Evolutionary conservation across 2,113 vertebrate genomes (phyloP).

Genomic region (Nesogale talazaci): DNA sequence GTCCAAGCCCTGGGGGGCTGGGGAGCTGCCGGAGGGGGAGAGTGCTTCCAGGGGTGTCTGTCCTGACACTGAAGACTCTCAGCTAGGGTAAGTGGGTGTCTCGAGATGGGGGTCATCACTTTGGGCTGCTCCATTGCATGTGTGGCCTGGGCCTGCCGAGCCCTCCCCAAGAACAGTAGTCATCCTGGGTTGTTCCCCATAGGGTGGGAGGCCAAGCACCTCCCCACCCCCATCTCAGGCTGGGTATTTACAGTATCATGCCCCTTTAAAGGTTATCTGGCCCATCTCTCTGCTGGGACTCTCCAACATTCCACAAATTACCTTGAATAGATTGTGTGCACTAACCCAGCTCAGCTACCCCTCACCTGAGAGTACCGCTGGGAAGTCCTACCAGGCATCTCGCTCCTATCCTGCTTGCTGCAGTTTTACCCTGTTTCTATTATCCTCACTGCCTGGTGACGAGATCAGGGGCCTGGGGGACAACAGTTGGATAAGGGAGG

Average conservation of each 20-base stretch:
- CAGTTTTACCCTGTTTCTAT: not conserved
- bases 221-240: not conserved
- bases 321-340: not conserved
- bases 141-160: not conserved
- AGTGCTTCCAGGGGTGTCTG: slow-evolving; percentile 35
- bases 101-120: not conserved
- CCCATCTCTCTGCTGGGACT: not conserved
- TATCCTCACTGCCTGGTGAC: not conserved
- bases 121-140: not conserved
- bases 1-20: slow-evolving; percentile 59
- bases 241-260: not conserved
- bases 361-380: not conserved
- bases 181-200: not conserved
- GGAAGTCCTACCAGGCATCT: not conserved
- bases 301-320: not conserved
- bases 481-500: not conserved
- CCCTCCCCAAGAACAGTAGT: too few relatives aligned
- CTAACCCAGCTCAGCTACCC: not conserved
- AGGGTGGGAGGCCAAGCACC: too few relatives aligned
- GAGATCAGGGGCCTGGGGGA: not conserved
- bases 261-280: not conserved
- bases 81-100: slow-evolving; percentile 66
- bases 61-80: slow-evolving; percentile 60
- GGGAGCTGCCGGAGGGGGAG: not conserved
- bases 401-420: not conserved